Base-by-base conservation (phyloP, 2,888 invertebrate genomes). In the Dolomedes plantarius region DNA sequence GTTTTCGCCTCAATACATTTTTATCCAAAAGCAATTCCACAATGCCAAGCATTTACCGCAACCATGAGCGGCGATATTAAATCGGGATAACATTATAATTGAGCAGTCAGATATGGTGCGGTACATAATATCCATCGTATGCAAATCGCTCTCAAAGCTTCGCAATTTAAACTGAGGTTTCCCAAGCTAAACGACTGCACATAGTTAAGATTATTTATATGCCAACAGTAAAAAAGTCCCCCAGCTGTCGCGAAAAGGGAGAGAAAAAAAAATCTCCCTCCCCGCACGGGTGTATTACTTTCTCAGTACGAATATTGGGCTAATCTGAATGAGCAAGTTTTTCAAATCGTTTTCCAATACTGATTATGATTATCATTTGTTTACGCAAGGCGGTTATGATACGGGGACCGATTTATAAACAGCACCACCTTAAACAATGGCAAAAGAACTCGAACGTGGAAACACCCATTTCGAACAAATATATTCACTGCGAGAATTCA, bases 71-170 rank as follows among this genome's bases (percentile, higher is more conserved):
- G 27, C 19, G 62, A 74, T 62, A 74, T 32, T 31, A 74, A 74
- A 74, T 56, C 31, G 13, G 36, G 13, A 74, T 68, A 68, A 68
- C 36, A 39, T 39, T 56, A 76, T 27, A 68, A 29, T 39, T 27
- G 64, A 71, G 31, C 0, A 36, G n/a, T 56, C 28, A 78, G 71
- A 78, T 78, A 64, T 62, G 28, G 62, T 19, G 41, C 39, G 71
- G 71, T n/a, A 56, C 71, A 32, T 69, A 36, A 62, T 69, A 62
- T 39, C 46, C 13, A 32, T 23, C 41, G 64, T 64, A 62, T 78
- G 71, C 62, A 78, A 78, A 78, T 78, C 39, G 62, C 78, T 41
- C 16, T 46, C 46, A 6, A 16, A 46, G 46, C 46, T 16, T 2
- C 56, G 56, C 56, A 56, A 56, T 56, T 56, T 56, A 19, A 56